Conservation (phyloP, 2,113 vertebrate genomes). For the Notechis scutatus region DNA sequence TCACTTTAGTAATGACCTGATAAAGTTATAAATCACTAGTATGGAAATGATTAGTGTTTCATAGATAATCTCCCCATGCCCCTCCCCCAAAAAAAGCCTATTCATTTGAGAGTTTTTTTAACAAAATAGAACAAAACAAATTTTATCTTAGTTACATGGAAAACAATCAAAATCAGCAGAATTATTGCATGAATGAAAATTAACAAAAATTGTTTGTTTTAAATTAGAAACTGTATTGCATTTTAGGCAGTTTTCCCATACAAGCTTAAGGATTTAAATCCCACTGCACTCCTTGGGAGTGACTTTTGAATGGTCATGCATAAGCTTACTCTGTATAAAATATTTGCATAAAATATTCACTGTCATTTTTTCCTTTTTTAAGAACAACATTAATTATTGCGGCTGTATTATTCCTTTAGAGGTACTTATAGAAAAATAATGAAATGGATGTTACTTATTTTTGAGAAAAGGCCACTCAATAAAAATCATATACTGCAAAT, state of each 20-base stretch:
- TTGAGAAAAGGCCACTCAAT: not conserved
- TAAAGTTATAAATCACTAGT: not conserved
- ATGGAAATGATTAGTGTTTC: not conserved
- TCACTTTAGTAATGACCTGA: not conserved
- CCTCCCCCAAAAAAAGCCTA: not conserved
- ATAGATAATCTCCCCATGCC: accelerated
- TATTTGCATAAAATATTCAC: not conserved
- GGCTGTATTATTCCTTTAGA: not conserved
- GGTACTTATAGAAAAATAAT: not conserved
- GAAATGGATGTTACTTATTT: not conserved
- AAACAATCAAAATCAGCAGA: constrained; percentile 4
- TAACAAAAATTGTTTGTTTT: not conserved
- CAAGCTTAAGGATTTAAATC: not conserved
- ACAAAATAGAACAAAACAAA: constrained; percentile 34
- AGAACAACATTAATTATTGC: not conserved
- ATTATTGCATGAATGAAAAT: not conserved
- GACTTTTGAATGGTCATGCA: not conserved
- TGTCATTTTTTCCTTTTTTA: not conserved
- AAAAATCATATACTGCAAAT: not conserved
- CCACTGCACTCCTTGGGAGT: not conserved
- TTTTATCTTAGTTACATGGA: constrained; percentile 15
- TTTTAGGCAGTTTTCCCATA: not conserved
- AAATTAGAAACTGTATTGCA: accelerated
- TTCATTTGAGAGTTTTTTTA: constrained; percentile 10
- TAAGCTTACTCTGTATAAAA: not conserved